These are phyloP conservation scores for Strix occidentalis DNA, from an alignment of 2,797 vertebrate species.

Conservation along the genomic window DNA sequence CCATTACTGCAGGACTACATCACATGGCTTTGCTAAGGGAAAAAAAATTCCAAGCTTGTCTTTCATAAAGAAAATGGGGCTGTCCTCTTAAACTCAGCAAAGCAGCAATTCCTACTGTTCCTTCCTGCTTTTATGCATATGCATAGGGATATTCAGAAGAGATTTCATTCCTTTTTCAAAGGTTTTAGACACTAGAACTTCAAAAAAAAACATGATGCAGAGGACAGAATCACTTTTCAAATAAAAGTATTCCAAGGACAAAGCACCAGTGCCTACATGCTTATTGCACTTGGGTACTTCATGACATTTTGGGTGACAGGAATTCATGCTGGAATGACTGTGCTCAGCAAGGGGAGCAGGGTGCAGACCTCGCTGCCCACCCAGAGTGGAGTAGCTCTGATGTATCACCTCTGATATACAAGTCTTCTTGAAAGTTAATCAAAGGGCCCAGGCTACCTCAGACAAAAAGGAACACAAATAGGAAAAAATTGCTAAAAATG, in stretches of 20 bases:
- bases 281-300: neutral
- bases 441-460: neutral
- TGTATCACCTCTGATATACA: neutral
- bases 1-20: neutral
- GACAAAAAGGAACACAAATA: neutral
- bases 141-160: neutral
- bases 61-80: neutral
- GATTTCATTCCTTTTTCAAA: neutral
- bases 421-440: neutral
- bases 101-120: neutral
- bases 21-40: neutral
- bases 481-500: neutral
- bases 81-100: neutral
- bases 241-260: neutral
- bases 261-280: neutral
- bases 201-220: neutral
- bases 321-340: neutral
- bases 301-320: neutral
- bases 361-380: neutral
- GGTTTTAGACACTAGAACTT: neutral
- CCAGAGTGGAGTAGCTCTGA: neutral
- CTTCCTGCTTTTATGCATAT: neutral
- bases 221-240: neutral
- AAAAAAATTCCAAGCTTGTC: neutral
- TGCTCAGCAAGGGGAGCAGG: rapidly evolving